Evolutionary conservation across 2,888 invertebrate species (phyloP).

Genomic region (Drosophila testacea): DNA sequence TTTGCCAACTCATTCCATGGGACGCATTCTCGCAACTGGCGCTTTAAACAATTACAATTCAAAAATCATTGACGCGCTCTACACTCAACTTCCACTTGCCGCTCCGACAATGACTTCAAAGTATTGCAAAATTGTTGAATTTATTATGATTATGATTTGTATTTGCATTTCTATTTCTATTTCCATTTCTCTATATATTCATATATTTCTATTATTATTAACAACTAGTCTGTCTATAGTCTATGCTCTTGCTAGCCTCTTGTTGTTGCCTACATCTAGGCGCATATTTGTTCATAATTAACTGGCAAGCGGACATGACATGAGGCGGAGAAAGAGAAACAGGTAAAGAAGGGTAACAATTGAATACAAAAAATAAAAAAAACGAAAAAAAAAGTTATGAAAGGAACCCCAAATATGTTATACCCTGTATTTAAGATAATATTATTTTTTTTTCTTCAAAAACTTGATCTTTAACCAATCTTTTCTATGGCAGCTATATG

Average conservation of each 20-base stretch:
- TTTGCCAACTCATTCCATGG: constrained; percentile 32
- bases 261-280: constrained; percentile 48
- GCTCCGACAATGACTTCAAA: constrained; percentile 70
- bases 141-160: constrained; percentile 15
- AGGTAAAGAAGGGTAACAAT: too few relatives aligned
- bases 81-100: constrained; percentile 43
- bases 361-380: too few relatives aligned
- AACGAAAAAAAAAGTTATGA: too few relatives aligned
- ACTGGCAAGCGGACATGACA: constrained; percentile 32
- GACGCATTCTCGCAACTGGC: constrained; percentile 8
- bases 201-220: constrained; percentile 10
- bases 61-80: constrained; percentile 81
- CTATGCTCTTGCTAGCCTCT: background rate
- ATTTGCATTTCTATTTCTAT: background rate
- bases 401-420: too few relatives aligned
- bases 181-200: background rate
- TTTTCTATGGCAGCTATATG: too few relatives aligned
- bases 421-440: too few relatives aligned
- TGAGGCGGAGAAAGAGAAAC: background rate
- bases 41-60: constrained; percentile 82
- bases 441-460: too few relatives aligned
- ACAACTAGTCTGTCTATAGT: background rate
- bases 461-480: too few relatives aligned
- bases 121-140: constrained; percentile 51
- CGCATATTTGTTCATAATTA: constrained; percentile 69